These are phyloP conservation scores for Yponomeuta plumbellus DNA, from an alignment of 2,888 invertebrate species.

Conservation along the genomic window DNA sequence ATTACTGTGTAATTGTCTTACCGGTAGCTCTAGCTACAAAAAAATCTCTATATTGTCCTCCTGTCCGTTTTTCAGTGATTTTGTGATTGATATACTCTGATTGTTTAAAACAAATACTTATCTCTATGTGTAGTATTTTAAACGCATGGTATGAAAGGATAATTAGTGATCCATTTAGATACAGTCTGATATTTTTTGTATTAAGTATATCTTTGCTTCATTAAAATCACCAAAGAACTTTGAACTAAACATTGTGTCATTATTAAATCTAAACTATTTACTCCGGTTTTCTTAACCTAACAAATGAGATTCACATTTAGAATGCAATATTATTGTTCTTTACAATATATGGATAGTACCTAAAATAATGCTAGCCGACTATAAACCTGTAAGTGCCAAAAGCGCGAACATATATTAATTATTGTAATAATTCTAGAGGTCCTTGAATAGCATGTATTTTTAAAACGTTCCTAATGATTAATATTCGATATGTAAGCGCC, in stretches of 20 bases:
- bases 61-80: background rate
- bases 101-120: background rate
- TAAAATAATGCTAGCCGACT: constrained; percentile 31
- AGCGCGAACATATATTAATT: constrained; percentile 46
- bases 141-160: too few relatives aligned
- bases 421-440: constrained; percentile 63
- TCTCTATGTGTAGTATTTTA: background rate
- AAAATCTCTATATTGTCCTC: background rate
- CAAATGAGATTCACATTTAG: background rate
- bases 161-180: too few relatives aligned
- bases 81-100: background rate
- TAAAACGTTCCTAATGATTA: constrained; percentile 71
- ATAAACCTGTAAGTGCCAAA: constrained; percentile 63
- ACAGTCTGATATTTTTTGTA: too few relatives aligned
- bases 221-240: constrained; percentile 17
- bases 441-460: constrained; percentile 62
- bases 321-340: constrained; percentile 1
- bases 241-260: background rate
- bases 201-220: background rate
- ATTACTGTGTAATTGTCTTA: constrained; percentile 17
- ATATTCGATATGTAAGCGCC: constrained; percentile 57
- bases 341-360: background rate
- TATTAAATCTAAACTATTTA: background rate
- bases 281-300: background rate
- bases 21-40: background rate